Conservation (phyloP, 2,113 vertebrate genomes). For the Oenanthe oenanthe region DNA sequence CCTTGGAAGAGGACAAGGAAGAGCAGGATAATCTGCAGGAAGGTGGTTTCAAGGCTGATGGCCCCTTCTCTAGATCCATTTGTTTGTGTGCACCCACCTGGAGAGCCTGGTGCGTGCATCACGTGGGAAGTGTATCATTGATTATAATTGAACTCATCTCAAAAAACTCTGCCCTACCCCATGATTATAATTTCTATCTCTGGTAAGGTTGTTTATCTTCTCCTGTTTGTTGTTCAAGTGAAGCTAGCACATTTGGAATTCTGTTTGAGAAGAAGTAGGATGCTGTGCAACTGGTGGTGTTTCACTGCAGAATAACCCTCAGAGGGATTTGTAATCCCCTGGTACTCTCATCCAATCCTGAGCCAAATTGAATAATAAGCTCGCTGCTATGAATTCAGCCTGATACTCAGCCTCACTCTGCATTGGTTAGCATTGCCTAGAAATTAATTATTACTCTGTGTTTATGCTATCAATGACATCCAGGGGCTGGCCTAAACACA, state of each 20-base stretch:
- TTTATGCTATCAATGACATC: background rate
- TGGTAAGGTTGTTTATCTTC: background rate
- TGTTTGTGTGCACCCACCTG: background rate
- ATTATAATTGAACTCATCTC: background rate
- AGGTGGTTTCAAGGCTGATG: background rate
- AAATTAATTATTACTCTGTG: conserved; percentile 23
- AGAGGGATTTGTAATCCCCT: conserved; percentile 38
- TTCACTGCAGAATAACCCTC: conserved; percentile 21
- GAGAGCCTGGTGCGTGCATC: background rate
- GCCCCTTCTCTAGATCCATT: background rate
- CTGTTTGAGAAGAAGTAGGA: background rate
- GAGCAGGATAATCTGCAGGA: background rate
- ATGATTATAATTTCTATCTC: background rate
- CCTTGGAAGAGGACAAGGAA: background rate
- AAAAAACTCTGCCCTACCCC: fast-evolving
- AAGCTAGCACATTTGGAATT: conserved; percentile 2
- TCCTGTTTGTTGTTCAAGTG: conserved; percentile 28
- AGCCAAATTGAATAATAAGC: conserved; percentile 30
- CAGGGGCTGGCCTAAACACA: background rate
- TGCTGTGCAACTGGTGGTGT: conserved; percentile 3
- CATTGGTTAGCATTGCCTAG: background rate
- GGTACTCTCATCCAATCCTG: background rate
- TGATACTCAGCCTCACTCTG: background rate
- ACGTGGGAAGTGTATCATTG: background rate
- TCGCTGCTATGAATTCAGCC: background rate